Evolutionary conservation across 2,113 vertebrate genomes (phyloP).

Genomic region (Entelurus aequoreus): DNA sequence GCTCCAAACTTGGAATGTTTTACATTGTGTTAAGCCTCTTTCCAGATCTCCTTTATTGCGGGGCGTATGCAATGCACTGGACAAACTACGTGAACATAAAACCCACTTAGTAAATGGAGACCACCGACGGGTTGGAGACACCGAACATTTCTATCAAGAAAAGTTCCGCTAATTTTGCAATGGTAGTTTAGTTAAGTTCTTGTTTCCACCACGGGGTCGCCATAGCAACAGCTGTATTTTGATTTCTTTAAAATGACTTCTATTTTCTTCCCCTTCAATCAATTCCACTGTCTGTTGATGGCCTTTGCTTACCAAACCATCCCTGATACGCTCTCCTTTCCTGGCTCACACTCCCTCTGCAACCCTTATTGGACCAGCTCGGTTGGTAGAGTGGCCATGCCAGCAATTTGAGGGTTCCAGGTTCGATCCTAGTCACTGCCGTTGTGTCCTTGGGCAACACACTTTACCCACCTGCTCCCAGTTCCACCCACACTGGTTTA

Average conservation of each 20-base stretch:
- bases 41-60: neutral
- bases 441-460: too few relatives aligned
- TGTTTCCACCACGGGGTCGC: too few relatives aligned
- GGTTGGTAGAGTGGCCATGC: too few relatives aligned
- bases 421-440: too few relatives aligned
- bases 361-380: constrained; percentile 26
- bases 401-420: too few relatives aligned
- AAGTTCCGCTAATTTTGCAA: neutral
- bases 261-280: too few relatives aligned
- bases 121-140: neutral
- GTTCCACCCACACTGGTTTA: too few relatives aligned
- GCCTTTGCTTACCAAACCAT: constrained; percentile 11
- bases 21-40: constrained; percentile 8
- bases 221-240: too few relatives aligned
- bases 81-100: neutral
- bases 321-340: constrained; percentile 1
- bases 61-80: neutral
- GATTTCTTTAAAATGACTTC: too few relatives aligned
- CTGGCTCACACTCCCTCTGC: constrained; percentile 22
- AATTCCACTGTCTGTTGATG: too few relatives aligned
- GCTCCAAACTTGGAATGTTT: constrained; percentile 5
- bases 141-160: neutral
- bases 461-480: too few relatives aligned
- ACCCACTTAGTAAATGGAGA: neutral
- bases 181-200: neutral